Evolutionary conservation across 2,113 vertebrate species (phyloP).

Genomic region (Hemibagrus wyckioides): DNA sequence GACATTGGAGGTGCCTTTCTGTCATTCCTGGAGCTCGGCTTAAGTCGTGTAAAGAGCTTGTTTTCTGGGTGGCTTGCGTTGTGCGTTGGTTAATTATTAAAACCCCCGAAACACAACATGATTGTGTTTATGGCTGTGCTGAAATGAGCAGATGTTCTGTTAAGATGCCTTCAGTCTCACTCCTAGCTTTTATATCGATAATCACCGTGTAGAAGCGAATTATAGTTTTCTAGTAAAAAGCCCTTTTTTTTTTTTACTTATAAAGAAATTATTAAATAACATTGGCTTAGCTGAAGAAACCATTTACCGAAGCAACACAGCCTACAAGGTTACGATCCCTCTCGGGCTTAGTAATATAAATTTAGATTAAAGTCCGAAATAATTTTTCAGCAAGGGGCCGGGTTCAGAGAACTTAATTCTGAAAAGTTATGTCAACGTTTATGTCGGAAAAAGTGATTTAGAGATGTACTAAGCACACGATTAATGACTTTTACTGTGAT

Average conservation of each 20-base stretch:
- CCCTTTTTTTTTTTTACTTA: not conserved
- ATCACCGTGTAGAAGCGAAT: not conserved
- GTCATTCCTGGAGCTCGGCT: conserved; percentile 14
- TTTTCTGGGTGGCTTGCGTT: not conserved
- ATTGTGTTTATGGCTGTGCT: conserved; percentile 29
- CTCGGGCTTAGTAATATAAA: conserved; percentile 8
- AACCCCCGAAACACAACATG: conserved; percentile 2
- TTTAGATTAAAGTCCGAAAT: not conserved
- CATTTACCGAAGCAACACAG: not conserved
- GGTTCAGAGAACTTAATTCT: not conserved
- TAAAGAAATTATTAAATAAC: not conserved
- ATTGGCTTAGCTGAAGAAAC: conserved; percentile 13
- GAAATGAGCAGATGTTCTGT: conserved; percentile 9
- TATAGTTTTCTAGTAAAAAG: conserved; percentile 8
- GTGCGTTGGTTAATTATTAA: conserved; percentile 23
- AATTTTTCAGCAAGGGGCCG: not conserved
- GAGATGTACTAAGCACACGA: not conserved
- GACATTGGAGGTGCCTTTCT: not conserved
- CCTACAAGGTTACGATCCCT: not conserved
- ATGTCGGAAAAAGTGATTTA: not conserved
- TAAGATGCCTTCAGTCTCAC: not conserved
- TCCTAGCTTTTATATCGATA: not conserved
- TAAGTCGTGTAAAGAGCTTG: conserved; percentile 7
- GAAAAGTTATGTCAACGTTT: not conserved
- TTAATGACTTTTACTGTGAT: not conserved